Conservation (phyloP, 2,888 invertebrate species). For the Drosophila tanythrix region DNA sequence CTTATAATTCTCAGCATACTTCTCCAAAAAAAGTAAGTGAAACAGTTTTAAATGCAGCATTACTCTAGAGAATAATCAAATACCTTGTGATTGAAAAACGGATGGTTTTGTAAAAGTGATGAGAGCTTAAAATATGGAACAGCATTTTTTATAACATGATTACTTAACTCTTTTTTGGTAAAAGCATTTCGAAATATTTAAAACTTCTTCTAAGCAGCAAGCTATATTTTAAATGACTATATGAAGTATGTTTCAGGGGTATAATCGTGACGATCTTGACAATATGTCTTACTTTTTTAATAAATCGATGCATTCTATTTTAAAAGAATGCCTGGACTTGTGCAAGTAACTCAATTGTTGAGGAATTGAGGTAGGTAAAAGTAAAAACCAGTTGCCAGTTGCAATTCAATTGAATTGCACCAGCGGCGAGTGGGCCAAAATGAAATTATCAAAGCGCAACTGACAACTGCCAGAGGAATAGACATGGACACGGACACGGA, state of each 20-base stretch:
- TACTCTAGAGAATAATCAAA: neutral
- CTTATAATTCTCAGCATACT: neutral
- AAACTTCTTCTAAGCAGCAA: neutral
- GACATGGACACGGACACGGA: constrained; percentile 65
- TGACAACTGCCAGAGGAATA: constrained; percentile 72
- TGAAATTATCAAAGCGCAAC: constrained; percentile 75
- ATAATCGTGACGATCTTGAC: neutral
- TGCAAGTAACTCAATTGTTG: constrained; percentile 19
- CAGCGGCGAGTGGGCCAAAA: constrained; percentile 62
- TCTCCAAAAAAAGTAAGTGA: neutral
- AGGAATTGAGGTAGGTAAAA: constrained; percentile 32
- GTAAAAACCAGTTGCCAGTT: constrained; percentile 16
- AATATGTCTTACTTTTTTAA: neutral
- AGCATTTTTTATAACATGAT: neutral
- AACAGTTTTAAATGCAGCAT: neutral
- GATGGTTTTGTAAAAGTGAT: neutral
- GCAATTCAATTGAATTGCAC: constrained; percentile 54
- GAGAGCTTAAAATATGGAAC: neutral
- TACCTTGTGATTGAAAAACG: neutral
- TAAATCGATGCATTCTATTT: neutral
- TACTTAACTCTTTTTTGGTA: neutral
- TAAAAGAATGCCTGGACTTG: neutral
- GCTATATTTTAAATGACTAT: fast-evolving
- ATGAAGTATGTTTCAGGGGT: neutral
- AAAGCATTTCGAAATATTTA: neutral